Conservation (phyloP, 92 coral and sea anemone species). For the Porites rus region DNA sequence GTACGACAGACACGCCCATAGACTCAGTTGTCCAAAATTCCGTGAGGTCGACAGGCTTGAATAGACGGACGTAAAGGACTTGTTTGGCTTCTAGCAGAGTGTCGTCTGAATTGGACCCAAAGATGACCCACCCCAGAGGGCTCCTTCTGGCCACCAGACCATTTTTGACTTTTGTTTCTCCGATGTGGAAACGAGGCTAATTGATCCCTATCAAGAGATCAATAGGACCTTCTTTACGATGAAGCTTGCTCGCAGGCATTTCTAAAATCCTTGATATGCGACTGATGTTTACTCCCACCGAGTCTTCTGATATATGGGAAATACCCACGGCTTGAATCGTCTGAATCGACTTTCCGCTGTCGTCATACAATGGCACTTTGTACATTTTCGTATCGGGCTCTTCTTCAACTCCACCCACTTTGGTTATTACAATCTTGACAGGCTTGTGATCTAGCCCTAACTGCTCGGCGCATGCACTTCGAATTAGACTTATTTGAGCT, state of each 20-base stretch:
- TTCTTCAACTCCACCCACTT: constrained; percentile 66
- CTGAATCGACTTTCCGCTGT: constrained; percentile 15
- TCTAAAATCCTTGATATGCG: constrained; percentile 32
- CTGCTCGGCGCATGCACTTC: constrained; percentile 39
- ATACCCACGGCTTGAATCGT: constrained; percentile 67
- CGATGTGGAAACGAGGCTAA: constrained; percentile 65
- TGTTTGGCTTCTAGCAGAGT: constrained; percentile 27
- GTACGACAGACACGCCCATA: constrained; percentile 53
- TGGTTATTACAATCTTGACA: constrained; percentile 47
- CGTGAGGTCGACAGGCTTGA: constrained; percentile 57
- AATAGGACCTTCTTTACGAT: constrained; percentile 61
- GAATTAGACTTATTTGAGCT: constrained; percentile 61
- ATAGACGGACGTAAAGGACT: constrained; percentile 42
- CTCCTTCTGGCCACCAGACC: constrained; percentile 56
- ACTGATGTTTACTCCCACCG: constrained; percentile 27
- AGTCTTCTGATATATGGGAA: constrained; percentile 60
- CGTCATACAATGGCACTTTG: constrained; percentile 48
- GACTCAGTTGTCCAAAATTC: constrained; percentile 60
- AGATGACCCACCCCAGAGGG: constrained; percentile 77
- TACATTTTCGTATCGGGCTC: constrained; percentile 55
- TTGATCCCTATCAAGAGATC: constrained; percentile 71
- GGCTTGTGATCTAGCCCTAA: constrained; percentile 53
- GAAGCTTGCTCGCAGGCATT: constrained; percentile 23
- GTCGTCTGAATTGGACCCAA: constrained; percentile 33
- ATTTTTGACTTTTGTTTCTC: constrained; percentile 66